Base-by-base conservation (phyloP, 2,113 vertebrate species). In the Triplophysa rosa region DNA sequence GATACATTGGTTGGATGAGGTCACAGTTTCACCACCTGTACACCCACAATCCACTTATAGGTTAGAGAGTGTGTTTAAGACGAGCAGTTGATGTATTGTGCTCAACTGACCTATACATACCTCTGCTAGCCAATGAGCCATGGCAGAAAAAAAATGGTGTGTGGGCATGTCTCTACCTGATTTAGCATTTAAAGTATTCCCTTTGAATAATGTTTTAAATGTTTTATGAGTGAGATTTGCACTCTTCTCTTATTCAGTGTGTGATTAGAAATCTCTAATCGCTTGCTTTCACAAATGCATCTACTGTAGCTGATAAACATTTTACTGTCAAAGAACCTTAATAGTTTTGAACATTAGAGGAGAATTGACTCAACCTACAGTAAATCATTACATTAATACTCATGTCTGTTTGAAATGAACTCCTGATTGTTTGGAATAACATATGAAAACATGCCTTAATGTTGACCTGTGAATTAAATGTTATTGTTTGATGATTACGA, bases 301-400 rank as follows among this genome's bases (percentile, higher is more conserved):
- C 47, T 58, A 17, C 45, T 68, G 26, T 29, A 29, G 33, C 33
- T 37, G 6, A 37, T 7, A 85, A 79, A 86, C 79, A 83, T 70
- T 84, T 65, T 85, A 83, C 83, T 84, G 82, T 78, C 77, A 82
- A 70, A 54, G 87, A 87, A 90, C 88, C 83, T 85, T 84, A 88
- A 89, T 88, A 84, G 84, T 75, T 67, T 67, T 81, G 49, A 12
- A 56, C 47, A 69, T 45, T 69, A 52, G 12, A 70, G 17, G 26
- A 54, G 26, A 70, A n/a, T 3, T 29, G 2, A 17, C 19, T 65
- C 33, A 65, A 40, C 17, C 24, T 54, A 70, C 47, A 52, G 24
- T 23, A 37, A 37, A 37, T 37, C 0, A 52, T 52, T 68, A 6
- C 4, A 26, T 49, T 26, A 68, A 21, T 14, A 17, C 33, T 37